phyloP scores from a whole-genome alignment of 1,140 invertebrate genomes.

The Diorhabda sublineata region DNA sequence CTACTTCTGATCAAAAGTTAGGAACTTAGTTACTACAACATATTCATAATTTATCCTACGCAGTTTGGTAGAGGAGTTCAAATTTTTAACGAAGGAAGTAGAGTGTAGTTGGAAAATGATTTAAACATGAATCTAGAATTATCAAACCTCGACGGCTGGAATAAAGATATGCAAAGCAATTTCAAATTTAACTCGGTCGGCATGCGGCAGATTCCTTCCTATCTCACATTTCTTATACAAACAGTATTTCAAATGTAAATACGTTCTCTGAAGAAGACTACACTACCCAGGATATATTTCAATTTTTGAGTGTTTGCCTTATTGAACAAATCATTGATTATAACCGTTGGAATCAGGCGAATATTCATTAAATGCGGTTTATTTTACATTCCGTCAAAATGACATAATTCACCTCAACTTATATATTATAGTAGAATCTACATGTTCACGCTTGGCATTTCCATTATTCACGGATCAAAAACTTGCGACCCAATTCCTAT shows the following conservation, averaged over 20 bases:
- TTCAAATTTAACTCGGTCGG: neutral
- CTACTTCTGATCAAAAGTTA: no score
- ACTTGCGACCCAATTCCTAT: no score
- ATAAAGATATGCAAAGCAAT: constrained; percentile 2
- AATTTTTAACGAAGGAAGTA: neutral
- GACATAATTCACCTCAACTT: no score
- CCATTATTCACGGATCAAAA: no score
- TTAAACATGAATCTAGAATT: neutral
- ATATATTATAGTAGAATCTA: no score
- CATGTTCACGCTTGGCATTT: no score
- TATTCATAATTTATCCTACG: no score
- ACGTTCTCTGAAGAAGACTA: neutral
- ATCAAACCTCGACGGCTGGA: neutral
- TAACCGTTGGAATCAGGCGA: no score
- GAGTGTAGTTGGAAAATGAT: neutral
- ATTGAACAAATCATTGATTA: neutral
- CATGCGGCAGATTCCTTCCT: neutral
- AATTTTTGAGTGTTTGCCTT: neutral
- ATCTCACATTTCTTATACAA: constrained; percentile 1
- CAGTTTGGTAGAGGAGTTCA: no score
- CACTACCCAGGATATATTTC: neutral
- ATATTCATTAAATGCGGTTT: no score
- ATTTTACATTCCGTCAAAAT: no score
- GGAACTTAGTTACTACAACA: no score
- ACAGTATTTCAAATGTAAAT: constrained; percentile 3